Base-by-base conservation (phyloP, 2,888 invertebrate species). In the Hypomecis punctinalis region DNA sequence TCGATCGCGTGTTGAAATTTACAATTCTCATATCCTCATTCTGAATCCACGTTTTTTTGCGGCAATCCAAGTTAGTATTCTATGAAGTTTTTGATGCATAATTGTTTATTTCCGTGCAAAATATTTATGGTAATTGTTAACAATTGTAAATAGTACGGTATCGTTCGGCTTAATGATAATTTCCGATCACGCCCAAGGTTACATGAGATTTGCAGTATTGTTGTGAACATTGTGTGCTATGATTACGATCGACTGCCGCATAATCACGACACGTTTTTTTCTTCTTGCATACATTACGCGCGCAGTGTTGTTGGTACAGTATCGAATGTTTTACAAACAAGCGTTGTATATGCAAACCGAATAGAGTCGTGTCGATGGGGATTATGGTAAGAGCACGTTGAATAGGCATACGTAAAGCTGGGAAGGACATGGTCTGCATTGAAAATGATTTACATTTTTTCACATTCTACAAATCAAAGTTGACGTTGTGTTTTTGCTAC, bases 201-300 rank as follows among this genome's bases (percentile, higher is more conserved):
- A 57, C 64, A 72, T 54, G 69, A 69, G 73, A 78, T 71, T 73
- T 70, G 68, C 70, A 62, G 63, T 69, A 75, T 79, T 80, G 73
- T 75, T 71, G 68, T 67, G 73, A 66, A 71, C 69, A 74, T 73
- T 78, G 75, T 77, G 66, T 69, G 60, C 67, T 73, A 67, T 64
- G 79, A 74, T 78, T 74, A 71, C 71, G 72, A 79, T 79, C 75
- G 71, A 60, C 33, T 58, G 67, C 65, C 46, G 61, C 64, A 70
- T 69, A 70, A 71, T 69, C 63, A 47, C 61, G 66, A 57, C 69
- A 71, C 64, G 69, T 66, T 71, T 68, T 71, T 68, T 63, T 61
- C 51, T 63, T 48, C 51, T 45, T 47, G 46, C 59, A 64, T 69
- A 72, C 72, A 70, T 70, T 67, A 66, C 67, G 59, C 43, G 56